Evolutionary conservation across 2,888 invertebrate species (phyloP), one percentile per base, ranked within the genome.

Genomic region (Caenorhabditis sp.): DNA sequence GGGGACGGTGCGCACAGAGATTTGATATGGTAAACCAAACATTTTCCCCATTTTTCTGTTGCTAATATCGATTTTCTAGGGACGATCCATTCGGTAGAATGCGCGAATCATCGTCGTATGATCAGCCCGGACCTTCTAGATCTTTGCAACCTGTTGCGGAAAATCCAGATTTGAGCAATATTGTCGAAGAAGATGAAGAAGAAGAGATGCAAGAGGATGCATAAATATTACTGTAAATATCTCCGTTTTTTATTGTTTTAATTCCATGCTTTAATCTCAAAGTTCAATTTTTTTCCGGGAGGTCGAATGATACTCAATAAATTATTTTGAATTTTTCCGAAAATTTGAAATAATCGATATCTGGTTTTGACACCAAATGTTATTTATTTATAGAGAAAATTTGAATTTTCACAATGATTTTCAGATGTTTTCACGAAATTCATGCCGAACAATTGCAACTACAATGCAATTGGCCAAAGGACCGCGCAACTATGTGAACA

Each of bases 401-500:
- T 54, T 17, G 24, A 50, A 17, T 24, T 14, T n/a, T n/a, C n/a
- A n/a, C n/a, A n/a, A n/a, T n/a, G 43, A 24, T 1, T 36, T 63
- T 59, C 59, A 69, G 68, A 70, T 70, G 65, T 50, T 57, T 21
- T 6, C 43, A 17, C 51, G 21, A n/a, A 71, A 21, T 63, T 58
- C 1, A n/a, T 37, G 60, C 2, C 24, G 58, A 5, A n/a, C 14
- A 36, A 36, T 58, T 36, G 36, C 58, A 8, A 58, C 26, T 1
- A 59, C 43, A n/a, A 36, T 51, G 1, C 12, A 36, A 1, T n/a
- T 58, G 6, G 21, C 58, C 6, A 68, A 73, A 58, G 73, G 68
- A 10, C 69, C 65, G 1, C 21, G 59, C 4, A 65, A 66, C 43
- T 69, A 66, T 58, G 63, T 74, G 58, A 66, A 74, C 53, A 43